Conservation (phyloP, 2,113 vertebrate genomes). For the Pseudopipra pipra region DNA sequence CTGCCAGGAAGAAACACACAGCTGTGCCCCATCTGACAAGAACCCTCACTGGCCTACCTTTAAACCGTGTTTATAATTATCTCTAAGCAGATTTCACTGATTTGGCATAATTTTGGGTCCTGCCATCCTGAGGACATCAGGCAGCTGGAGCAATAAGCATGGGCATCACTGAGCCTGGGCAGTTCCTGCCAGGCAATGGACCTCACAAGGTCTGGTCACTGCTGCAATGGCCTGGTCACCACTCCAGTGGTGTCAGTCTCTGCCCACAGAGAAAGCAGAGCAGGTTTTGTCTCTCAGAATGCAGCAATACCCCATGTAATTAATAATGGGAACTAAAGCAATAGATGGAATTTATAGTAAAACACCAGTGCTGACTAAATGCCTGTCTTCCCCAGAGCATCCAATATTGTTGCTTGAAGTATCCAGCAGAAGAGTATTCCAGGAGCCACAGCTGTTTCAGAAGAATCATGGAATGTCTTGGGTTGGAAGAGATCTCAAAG, state of each 20-base stretch:
- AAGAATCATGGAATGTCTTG: neutral
- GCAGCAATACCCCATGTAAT: neutral
- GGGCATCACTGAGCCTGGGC: neutral
- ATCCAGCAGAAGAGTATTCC: neutral
- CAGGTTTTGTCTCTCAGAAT: neutral
- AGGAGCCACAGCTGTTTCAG: neutral
- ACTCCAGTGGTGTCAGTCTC: neutral
- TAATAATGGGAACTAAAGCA: neutral
- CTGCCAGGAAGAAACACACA: neutral
- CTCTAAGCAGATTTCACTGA: neutral
- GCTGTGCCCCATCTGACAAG: neutral
- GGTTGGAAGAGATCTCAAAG: neutral
- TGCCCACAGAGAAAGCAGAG: neutral
- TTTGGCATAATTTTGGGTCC: neutral
- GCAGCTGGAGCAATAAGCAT: neutral
- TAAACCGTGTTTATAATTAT: neutral
- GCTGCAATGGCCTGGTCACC: neutral
- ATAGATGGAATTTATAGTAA: neutral
- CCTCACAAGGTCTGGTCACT: fast-evolving
- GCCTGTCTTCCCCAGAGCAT: neutral
- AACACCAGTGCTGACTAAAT: neutral
- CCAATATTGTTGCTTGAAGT: fast-evolving
- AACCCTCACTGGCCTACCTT: neutral
- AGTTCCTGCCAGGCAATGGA: no score
- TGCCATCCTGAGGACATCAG: neutral